Evolutionary conservation across 2,888 invertebrate genomes (phyloP).

Genomic region (Hyalella azteca): DNA sequence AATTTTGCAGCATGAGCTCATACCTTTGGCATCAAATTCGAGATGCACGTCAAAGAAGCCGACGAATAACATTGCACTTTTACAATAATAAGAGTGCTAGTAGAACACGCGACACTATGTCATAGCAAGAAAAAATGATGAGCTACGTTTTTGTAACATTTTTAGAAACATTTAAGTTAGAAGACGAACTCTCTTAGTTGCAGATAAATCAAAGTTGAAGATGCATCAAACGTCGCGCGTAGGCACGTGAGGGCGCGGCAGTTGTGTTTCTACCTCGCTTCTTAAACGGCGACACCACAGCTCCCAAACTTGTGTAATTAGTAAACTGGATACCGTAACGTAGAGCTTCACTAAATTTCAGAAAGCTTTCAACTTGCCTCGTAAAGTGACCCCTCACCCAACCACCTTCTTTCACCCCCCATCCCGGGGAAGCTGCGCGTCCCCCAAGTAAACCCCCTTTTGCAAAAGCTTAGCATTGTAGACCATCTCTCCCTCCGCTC

Average conservation of each 20-base stretch:
- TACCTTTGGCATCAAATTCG: too few relatives aligned
- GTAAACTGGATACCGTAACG: constrained; percentile 38
- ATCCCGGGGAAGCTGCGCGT: neutral
- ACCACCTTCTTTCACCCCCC: constrained; percentile 4
- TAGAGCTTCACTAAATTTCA: constrained; percentile 39
- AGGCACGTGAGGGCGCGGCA: neutral
- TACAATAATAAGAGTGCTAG: too few relatives aligned
- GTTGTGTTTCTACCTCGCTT: constrained; percentile 20
- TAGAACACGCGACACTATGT: too few relatives aligned
- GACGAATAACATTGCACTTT: too few relatives aligned
- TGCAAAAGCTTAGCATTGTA: constrained; percentile 28
- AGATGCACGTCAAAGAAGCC: too few relatives aligned
- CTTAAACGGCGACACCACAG: constrained; percentile 34
- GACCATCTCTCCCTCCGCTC: neutral
- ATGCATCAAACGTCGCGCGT: neutral
- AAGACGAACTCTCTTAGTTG: too few relatives aligned
- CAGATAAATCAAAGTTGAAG: neutral
- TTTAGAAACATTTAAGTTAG: too few relatives aligned
- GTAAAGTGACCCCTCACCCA: constrained; percentile 38
- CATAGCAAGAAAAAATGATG: too few relatives aligned
- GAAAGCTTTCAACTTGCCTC: constrained; percentile 40
- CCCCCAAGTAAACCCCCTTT: constrained; percentile 26
- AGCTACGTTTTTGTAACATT: too few relatives aligned
- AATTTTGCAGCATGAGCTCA: too few relatives aligned
- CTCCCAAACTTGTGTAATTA: constrained; percentile 38